Conservation (phyloP, 2,113 vertebrate genomes). For the Melanerpes aurifrons region DNA sequence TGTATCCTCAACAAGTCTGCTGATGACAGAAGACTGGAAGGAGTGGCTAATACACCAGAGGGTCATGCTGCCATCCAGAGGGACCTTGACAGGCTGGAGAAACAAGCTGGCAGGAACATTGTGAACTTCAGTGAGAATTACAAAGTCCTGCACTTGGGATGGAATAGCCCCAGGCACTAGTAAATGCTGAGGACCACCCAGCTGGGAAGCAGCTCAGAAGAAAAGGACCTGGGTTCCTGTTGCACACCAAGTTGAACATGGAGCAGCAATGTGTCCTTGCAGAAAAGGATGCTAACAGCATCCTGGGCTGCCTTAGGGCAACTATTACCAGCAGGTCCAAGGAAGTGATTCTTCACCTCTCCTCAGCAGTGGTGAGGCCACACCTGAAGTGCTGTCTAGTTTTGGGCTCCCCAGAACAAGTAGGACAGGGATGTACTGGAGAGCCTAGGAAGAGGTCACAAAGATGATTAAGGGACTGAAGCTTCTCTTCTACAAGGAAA, state of each 20-base stretch:
- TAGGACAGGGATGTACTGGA: neutral
- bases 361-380: neutral
- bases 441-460: neutral
- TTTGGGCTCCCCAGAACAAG: neutral
- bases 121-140: neutral
- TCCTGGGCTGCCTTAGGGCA: neutral
- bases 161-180: neutral
- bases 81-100: neutral
- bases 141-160: neutral
- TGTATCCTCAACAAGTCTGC: neutral
- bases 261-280: neutral
- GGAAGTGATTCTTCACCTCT: neutral
- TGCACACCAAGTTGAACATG: neutral
- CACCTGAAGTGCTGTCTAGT: neutral
- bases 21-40: neutral
- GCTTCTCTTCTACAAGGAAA: neutral
- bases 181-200: neutral
- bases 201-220: neutral
- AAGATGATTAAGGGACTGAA: neutral
- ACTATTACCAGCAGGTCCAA: neutral
- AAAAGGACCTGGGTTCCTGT: neutral
- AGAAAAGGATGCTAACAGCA: neutral
- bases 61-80: neutral
- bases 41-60: neutral
- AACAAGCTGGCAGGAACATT: neutral